A percentile compares a stretch with the other conserved stretches of the same genome.
Evolutionary conservation across 2,113 vertebrate species (phyloP).

Genomic region (Struthidea cinerea): DNA sequence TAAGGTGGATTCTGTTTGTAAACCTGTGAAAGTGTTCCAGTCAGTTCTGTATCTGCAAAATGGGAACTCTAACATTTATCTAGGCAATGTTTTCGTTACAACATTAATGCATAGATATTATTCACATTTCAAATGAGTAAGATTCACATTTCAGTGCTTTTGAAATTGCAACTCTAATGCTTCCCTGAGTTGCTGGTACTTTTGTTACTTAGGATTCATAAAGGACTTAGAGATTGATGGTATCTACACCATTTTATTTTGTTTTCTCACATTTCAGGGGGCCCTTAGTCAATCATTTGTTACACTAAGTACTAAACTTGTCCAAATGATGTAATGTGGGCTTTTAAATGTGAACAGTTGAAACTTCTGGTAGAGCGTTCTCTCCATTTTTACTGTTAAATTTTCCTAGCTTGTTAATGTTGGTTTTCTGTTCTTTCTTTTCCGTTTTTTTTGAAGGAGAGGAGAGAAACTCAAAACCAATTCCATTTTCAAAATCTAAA

Average conservation of each 20-base stretch:
- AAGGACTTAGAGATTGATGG: neutral
- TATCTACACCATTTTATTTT: neutral
- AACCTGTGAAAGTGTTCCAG: neutral
- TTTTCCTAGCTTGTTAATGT: neutral
- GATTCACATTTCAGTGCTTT: neutral
- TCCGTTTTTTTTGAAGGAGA: neutral
- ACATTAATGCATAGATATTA: neutral
- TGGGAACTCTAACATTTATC: neutral
- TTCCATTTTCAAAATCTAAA: neutral
- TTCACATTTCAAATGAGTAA: neutral
- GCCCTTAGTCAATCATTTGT: neutral
- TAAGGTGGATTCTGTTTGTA: neutral
- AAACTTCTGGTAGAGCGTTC: neutral
- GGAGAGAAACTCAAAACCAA: neutral
- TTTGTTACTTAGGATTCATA: neutral
- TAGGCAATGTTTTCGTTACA: neutral
- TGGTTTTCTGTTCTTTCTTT: neutral
- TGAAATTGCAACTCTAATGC: neutral
- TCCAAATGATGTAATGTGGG: neutral
- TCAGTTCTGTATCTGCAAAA: neutral
- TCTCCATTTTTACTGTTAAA: neutral
- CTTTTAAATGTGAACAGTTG: neutral
- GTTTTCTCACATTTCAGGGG: neutral
- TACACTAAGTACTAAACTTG: neutral
- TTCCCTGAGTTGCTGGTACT: neutral